Base-by-base conservation (phyloP, 2,113 vertebrate species). In the Tachycineta bicolor region DNA sequence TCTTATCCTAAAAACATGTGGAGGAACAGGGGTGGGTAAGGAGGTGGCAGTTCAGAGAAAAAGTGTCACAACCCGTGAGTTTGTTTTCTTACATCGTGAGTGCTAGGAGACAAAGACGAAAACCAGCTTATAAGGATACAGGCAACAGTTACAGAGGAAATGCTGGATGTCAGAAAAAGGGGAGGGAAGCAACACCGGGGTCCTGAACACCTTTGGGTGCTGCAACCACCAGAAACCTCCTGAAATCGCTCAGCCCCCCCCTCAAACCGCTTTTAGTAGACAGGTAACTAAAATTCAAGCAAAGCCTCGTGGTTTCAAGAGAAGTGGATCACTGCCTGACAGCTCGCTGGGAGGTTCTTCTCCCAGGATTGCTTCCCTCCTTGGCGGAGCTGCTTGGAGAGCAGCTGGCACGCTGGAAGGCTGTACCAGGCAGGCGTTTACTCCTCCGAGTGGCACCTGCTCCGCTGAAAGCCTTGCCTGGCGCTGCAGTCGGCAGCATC, bases 321-420 rank as follows among this genome's bases (percentile, higher is more conserved):
- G 13, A 74, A 77, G 8, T 10, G 46, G 55, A 23, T 55, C 3
- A 0, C 19, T 52, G 21, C 46, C 64, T 39, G 37, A 60, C 68
- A 59, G 33, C 18, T 91, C 0, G 0, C 29, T 22, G 41, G 24
- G 56, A 34, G 7, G 2, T 11, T 29, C 5, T 49, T 46, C 50
- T 69, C 25, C 37, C n/a, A 47, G 9, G 43, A 34, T 9, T 22
- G 11, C 52, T 89, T 56, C 47, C 3, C 34, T 49, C 26, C 17
- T 81, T 41, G 3, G 7, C 0, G 0, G 56, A 60, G 62, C 29
- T 37, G 34, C 47, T 16, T 2, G 24, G 26, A 23, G 82, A 69
- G 46, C n/a, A 13, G 20, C 65, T 52, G 44, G 3, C 10, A 1
- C 0, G 1, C 49, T 29, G 73, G 41, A 70, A 58, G 68, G 41